Evolutionary conservation across 2,113 vertebrate species (phyloP).

Genomic region (Muntiacus reevesi): DNA sequence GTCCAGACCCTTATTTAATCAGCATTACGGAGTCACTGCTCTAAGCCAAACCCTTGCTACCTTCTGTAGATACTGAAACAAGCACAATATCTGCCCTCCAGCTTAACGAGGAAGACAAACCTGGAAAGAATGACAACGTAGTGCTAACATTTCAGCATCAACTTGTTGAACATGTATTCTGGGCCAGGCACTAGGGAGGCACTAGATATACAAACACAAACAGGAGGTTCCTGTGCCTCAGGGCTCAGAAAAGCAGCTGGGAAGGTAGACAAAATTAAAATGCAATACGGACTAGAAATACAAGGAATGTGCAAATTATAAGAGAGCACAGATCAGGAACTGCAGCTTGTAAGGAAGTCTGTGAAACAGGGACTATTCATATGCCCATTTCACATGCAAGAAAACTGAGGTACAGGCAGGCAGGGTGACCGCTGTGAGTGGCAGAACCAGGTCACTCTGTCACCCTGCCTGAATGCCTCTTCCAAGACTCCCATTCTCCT

Average conservation of each 20-base stretch:
- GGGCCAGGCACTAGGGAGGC: background rate
- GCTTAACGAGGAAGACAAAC: constrained; percentile 17
- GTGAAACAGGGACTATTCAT: background rate
- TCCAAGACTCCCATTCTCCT: background rate
- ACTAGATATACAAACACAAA: constrained; percentile 19
- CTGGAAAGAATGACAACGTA: constrained; percentile 11
- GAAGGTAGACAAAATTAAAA: constrained; percentile 20
- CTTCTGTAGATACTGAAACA: background rate
- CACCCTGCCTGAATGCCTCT: background rate
- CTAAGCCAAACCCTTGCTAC: background rate
- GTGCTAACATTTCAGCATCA: background rate
- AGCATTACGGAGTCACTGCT: background rate
- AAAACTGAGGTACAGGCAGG: background rate
- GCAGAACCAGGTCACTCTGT: background rate
- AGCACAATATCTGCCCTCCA: background rate
- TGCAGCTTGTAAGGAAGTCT: background rate
- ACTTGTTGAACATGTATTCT: constrained; percentile 3
- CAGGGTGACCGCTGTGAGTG: background rate
- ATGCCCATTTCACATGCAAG: background rate
- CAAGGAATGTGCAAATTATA: background rate
- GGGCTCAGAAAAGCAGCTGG: constrained; percentile 14
- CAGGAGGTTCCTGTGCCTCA: background rate
- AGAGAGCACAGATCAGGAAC: background rate
- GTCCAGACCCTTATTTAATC: background rate
- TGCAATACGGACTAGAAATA: background rate